These are phyloP conservation scores for Brachynemurus nebulosus DNA, from an alignment of 2,888 invertebrate genomes.

Conservation along the genomic window DNA sequence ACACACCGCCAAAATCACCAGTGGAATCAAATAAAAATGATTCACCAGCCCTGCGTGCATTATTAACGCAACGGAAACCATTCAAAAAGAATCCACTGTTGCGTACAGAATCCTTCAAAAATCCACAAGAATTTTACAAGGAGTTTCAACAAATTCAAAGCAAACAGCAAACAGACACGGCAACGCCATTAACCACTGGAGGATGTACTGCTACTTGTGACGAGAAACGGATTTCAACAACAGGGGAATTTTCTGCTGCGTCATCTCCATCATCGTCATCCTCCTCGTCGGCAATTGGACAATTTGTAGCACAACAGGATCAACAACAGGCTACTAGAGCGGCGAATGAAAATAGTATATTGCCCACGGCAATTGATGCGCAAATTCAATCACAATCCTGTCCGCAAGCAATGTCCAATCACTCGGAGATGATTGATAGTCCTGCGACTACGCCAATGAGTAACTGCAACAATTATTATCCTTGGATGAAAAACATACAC, in stretches of 20 bases:
- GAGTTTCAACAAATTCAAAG: too few species aligned
- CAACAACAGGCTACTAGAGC: too few species aligned
- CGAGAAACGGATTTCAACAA: conserved; percentile 1
- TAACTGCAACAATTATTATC: conserved; percentile 32
- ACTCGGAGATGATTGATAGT: conserved; percentile 10
- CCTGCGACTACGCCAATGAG: too few species aligned
- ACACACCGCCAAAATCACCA: conserved; percentile 1
- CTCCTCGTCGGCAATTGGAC: conserved; percentile 27
- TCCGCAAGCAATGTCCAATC: neutral
- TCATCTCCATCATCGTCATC: conserved; percentile 19
- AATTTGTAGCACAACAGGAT: conserved; percentile 35
- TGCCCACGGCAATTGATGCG: too few species aligned
- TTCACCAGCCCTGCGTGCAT: conserved; percentile 43
- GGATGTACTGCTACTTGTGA: neutral
- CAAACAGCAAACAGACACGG: neutral
- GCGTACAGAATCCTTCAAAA: neutral
- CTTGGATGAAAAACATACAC: conserved; percentile 44
- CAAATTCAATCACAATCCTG: conserved; percentile 16
- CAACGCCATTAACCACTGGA: conserved; percentile 8
- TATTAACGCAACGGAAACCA: conserved; percentile 35
- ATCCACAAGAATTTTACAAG: too few species aligned
- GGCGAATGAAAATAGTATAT: conserved; percentile 28
- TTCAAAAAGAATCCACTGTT: too few species aligned
- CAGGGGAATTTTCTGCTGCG: conserved; percentile 13
- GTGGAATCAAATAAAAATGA: conserved; percentile 23